Percentiles rank a stretch among this genome's conserved stretches.
phyloP scores from a whole-genome alignment of 2,888 invertebrate species.

The Macrosoma leucophasiata region DNA sequence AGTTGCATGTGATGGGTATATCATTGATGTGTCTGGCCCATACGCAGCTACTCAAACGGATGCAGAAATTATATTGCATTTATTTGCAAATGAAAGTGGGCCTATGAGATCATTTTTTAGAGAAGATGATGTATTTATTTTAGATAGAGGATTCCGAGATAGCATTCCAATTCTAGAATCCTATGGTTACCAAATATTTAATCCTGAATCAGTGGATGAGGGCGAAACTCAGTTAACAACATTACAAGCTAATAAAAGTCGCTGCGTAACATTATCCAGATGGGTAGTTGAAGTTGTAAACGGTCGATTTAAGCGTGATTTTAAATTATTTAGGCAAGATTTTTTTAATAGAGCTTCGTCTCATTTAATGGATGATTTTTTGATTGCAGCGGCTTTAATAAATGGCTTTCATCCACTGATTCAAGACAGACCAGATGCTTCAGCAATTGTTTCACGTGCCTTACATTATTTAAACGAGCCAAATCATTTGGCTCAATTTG shows the following conservation, averaged over 20 bases:
- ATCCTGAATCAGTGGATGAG: conserved; percentile 19
- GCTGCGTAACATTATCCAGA: conserved; percentile 17
- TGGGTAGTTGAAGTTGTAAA: conserved; percentile 17
- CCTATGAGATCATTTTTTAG: conserved; percentile 15
- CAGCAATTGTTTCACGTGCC: conserved; percentile 13
- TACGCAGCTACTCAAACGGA: conserved; percentile 21
- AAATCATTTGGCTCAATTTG: conserved; percentile 15
- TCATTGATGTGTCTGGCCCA: conserved; percentile 21
- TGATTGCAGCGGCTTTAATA: conserved; percentile 10
- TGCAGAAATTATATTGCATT: conserved; percentile 16
- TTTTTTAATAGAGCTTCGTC: too few relatives aligned
- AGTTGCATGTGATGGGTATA: conserved; percentile 22
- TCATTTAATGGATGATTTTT: conserved; percentile 1
- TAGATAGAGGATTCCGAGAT: conserved; percentile 20
- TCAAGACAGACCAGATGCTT: conserved; percentile 8
- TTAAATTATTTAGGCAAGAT: conserved; percentile 7
- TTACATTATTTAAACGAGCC: too few relatives aligned
- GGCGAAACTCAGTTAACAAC: conserved; percentile 18
- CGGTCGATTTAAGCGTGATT: conserved; percentile 8
- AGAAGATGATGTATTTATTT: conserved; percentile 16
- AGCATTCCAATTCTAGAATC: conserved; percentile 7
- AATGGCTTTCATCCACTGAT: conserved; percentile 18
- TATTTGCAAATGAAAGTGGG: conserved; percentile 9
- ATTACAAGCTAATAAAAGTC: conserved; percentile 15
- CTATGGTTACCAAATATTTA: conserved; percentile 13